Base-by-base conservation (phyloP, 2,113 vertebrate species). In the Bothrops jararaca region DNA sequence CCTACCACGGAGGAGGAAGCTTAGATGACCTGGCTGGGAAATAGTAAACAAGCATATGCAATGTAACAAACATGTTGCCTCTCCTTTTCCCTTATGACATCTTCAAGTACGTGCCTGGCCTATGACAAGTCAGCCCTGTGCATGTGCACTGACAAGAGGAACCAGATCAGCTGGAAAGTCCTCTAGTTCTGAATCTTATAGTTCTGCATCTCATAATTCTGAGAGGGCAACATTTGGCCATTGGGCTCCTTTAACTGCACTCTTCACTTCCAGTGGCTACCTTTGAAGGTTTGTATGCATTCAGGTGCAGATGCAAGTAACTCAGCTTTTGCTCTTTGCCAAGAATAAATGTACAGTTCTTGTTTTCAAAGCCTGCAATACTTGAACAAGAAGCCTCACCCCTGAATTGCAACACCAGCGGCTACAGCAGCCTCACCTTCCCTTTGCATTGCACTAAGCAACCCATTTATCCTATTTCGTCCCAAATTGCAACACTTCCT, bases 311-410 rank as follows among this genome's bases (percentile, higher is more conserved):
- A 42, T 74, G 34, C 22, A 54, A 58, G 24, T 22, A 89, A 48
- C 5, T n/a, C 26, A 57, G 2, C 5, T 22, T 52, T 42, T 56
- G 64, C 18, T 58, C 15, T 56, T 89, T 92, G 11, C 34, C 48
- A 92, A 50, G n/a, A 60, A 45, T 4, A 34, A 90, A 86, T 11
- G 26, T 3, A 60, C 24, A 3, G 22, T 56, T 89, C 91, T 95
- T 95, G 5, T 85, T 85, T 24, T 92, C 20, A 26, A 89, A 96
- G 95, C 92, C 94, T 12, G 2, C 60, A 58, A 92, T 29, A 22
- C 1, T 86, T 91, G 85, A 86, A 93, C 93, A 0, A 96, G 0
- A 53, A 89, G 94, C 91, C 94, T 45, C 95, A 0, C 1, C 86
- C 91, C 91, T 0, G 0, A 91, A 90, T 91, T 11, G 91, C 86